Evolutionary conservation across 2,113 vertebrate genomes (phyloP).

Genomic region (Fulmarus glacialis): DNA sequence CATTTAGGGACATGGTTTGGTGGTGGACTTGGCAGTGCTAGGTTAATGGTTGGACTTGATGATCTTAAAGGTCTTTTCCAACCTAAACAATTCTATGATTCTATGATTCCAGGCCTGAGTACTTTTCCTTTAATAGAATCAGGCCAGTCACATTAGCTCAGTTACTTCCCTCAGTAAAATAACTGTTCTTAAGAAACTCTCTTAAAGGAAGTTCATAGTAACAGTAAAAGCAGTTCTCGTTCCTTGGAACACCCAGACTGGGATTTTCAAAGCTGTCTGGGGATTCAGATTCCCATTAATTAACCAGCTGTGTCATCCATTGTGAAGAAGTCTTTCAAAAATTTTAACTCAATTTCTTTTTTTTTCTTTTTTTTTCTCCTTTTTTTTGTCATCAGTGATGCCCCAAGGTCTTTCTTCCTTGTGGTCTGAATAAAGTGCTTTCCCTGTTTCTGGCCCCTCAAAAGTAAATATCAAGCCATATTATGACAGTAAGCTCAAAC

Average conservation of each 20-base stretch:
- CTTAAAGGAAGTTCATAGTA: neutral
- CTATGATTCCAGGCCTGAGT: neutral
- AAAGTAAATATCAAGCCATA: neutral
- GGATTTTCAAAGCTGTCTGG: neutral
- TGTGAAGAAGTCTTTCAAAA: constrained; percentile 9
- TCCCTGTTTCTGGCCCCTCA: neutral
- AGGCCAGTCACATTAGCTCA: neutral
- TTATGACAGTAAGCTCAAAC: neutral
- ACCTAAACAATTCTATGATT: no score
- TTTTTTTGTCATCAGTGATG: neutral
- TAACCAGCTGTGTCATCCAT: neutral
- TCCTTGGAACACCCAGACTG: neutral
- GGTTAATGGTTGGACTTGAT: no score
- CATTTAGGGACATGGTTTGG: no score
- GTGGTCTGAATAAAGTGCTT: constrained; percentile 2
- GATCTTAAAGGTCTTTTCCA: no score
- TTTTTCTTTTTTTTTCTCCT: neutral
- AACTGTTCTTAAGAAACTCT: neutral
- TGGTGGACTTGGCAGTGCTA: no score
- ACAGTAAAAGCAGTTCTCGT: neutral
- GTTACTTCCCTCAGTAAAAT: neutral
- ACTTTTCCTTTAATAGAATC: neutral
- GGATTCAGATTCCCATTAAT: neutral
- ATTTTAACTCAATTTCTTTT: neutral
- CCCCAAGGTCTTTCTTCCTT: neutral